Evolutionary conservation across 1,140 invertebrate species (phyloP).

Genomic region (Drosophila baimaii): DNA sequence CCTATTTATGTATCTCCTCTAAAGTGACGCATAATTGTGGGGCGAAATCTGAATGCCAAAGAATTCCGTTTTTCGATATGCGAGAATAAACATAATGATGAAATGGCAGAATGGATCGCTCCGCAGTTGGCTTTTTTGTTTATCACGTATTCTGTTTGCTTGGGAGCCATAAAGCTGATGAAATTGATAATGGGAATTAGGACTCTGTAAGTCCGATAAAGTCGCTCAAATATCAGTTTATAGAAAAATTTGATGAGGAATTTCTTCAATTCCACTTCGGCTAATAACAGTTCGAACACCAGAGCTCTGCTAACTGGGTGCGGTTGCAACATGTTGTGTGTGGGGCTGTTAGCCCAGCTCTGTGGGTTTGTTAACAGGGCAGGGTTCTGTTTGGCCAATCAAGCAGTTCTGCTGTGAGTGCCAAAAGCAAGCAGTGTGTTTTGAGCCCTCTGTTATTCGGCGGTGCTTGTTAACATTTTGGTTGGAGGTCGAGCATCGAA

Average conservation of each 20-base stretch:
- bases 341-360: slow-evolving; percentile 9
- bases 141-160: slow-evolving; percentile 10
- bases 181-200: slow-evolving; percentile 39
- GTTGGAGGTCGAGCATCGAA: not conserved
- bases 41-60: slow-evolving; percentile 30
- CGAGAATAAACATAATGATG: slow-evolving; percentile 18
- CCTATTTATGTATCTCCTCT: slow-evolving; percentile 15
- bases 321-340: slow-evolving; percentile 52
- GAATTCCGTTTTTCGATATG: slow-evolving; percentile 26
- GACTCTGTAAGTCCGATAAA: slow-evolving; percentile 33
- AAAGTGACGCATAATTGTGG: slow-evolving; percentile 53
- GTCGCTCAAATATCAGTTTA: slow-evolving; percentile 9
- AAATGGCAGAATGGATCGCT: slow-evolving; percentile 31
- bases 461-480: not conserved
- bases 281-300: slow-evolving; percentile 18
- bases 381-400: not conserved
- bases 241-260: slow-evolving; percentile 18
- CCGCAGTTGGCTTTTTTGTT: not conserved
- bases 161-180: slow-evolving; percentile 37
- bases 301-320: slow-evolving; percentile 29
- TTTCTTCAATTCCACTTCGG: not conserved
- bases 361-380: not conserved
- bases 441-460: slow-evolving; percentile 19
- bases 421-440: slow-evolving; percentile 8
- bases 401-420: slow-evolving; percentile 45